Percentiles rank a stretch among this genome's conserved stretches.
Evolutionary conservation across 2,888 invertebrate species (phyloP).

Genomic region (Apamea monoglypha): DNA sequence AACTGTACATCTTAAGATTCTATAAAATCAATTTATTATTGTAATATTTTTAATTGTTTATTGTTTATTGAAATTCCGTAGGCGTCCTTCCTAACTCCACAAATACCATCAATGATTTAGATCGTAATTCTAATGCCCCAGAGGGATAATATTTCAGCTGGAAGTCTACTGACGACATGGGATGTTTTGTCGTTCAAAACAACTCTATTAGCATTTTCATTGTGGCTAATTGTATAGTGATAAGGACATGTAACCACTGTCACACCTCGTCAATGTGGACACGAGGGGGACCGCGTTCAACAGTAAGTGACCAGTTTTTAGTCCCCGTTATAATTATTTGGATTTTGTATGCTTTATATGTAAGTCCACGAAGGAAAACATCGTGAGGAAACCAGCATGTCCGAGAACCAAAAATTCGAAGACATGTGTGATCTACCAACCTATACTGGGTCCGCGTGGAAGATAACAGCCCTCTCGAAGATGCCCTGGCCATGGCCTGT

Average conservation of each 20-base stretch:
- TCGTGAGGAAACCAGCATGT: background rate
- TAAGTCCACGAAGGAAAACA: background rate
- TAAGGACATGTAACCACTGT: constrained; percentile 78
- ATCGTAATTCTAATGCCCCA: constrained; percentile 54
- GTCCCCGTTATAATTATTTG: background rate
- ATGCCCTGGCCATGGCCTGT: too few species aligned
- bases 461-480: background rate
- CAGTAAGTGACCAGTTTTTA: constrained; percentile 31
- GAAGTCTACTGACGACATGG: constrained; percentile 72
- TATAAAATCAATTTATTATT: background rate
- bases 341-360: background rate
- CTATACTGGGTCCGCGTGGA: background rate
- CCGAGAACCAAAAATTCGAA: background rate
- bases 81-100: background rate
- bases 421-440: background rate
- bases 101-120: constrained; percentile 41
- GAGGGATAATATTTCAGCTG: constrained; percentile 70
- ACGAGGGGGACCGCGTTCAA: constrained; percentile 46
- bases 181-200: constrained; percentile 78
- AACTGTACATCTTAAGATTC: background rate
- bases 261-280: constrained; percentile 77
- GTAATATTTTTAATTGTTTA: too few species aligned
- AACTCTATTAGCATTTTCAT: constrained; percentile 84
- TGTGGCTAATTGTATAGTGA: constrained; percentile 77
- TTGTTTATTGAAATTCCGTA: background rate